Conservation (phyloP, 2,888 invertebrate genomes). For the Macrostomum cliftonense region DNA sequence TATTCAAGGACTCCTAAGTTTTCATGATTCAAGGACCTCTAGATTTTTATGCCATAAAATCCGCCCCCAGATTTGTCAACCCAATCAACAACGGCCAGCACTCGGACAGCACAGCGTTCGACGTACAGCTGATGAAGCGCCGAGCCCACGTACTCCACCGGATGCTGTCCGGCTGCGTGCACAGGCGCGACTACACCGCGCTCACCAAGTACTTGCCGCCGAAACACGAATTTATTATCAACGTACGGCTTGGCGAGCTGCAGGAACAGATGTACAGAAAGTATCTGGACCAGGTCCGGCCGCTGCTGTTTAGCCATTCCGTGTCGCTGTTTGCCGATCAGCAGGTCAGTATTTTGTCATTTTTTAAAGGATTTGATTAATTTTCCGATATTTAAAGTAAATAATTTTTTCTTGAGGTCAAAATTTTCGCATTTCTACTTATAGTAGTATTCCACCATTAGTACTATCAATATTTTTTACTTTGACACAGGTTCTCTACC, state of each 20-base stretch:
- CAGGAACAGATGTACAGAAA: slow-evolving; percentile 9
- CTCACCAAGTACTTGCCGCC: slow-evolving; percentile 80
- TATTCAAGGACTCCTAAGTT: too few relatives aligned
- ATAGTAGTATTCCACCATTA: too few relatives aligned
- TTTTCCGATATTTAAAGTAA: too few relatives aligned
- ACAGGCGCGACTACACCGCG: slow-evolving; percentile 71
- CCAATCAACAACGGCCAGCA: slow-evolving; percentile 90
- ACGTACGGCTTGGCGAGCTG: slow-evolving; percentile 57
- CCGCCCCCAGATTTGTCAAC: slow-evolving; percentile 53
- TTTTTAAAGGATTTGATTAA: too few relatives aligned
- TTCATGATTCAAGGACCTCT: too few relatives aligned
- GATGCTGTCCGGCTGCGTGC: slow-evolving; percentile 73
- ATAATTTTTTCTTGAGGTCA: too few relatives aligned
- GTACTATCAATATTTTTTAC: too few relatives aligned
- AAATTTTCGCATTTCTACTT: too few relatives aligned
- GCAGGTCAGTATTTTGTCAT: slow-evolving; percentile 28
- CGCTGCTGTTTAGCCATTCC: too few relatives aligned
- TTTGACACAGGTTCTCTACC: slow-evolving; percentile 24
- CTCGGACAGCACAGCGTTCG: slow-evolving; percentile 70
- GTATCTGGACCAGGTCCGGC: slow-evolving; percentile 3
- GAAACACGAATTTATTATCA: slow-evolving; percentile 84
- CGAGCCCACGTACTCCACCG: slow-evolving; percentile 82
- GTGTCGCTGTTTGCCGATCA: slow-evolving; percentile 45
- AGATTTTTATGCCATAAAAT: too few relatives aligned
- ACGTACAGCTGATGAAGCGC: slow-evolving; percentile 75